phyloP scores from a whole-genome alignment of 2,797 vertebrate species.

The Hippocampus kuda region DNA sequence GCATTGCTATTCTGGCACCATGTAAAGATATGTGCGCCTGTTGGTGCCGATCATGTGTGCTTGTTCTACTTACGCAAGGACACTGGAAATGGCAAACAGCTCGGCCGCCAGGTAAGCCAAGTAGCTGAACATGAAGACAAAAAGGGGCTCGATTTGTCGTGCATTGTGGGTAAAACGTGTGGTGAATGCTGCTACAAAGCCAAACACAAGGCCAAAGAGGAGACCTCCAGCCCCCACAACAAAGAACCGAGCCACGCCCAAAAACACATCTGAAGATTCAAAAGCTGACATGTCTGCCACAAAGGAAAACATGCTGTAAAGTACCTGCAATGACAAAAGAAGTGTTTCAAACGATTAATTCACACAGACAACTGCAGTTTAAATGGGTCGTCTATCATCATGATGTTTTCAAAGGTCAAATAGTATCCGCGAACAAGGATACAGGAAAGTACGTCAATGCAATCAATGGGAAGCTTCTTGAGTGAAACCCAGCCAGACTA shows the following conservation, averaged over 20 bases:
- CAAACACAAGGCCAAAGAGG: conserved; percentile 80
- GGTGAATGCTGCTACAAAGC: conserved; percentile 85
- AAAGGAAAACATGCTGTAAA: conserved; percentile 83
- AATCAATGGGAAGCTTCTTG: background rate
- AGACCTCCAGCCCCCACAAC: conserved; percentile 83
- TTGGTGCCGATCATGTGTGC: background rate
- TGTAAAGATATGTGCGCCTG: background rate
- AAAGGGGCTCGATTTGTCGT: conserved; percentile 86
- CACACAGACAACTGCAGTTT: background rate
- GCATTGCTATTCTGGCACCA: background rate
- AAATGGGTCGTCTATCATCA: background rate
- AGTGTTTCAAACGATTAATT: background rate
- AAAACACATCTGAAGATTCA: conserved; percentile 72
- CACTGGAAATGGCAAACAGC: conserved; percentile 84
- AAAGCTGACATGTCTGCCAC: conserved; percentile 76
- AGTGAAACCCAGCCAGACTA: background rate
- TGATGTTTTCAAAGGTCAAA: conserved; percentile 12
- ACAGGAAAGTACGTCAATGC: background rate
- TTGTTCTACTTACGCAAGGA: conserved; percentile 82
- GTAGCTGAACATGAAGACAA: conserved; percentile 93
- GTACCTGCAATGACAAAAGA: conserved; percentile 57
- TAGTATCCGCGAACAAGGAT: background rate
- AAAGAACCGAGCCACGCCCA: conserved; percentile 79
- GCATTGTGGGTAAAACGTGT: conserved; percentile 87
- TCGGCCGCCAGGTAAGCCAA: conserved; percentile 86